Conservation (phyloP, 2,113 vertebrate species). For the Morone saxatilis region DNA sequence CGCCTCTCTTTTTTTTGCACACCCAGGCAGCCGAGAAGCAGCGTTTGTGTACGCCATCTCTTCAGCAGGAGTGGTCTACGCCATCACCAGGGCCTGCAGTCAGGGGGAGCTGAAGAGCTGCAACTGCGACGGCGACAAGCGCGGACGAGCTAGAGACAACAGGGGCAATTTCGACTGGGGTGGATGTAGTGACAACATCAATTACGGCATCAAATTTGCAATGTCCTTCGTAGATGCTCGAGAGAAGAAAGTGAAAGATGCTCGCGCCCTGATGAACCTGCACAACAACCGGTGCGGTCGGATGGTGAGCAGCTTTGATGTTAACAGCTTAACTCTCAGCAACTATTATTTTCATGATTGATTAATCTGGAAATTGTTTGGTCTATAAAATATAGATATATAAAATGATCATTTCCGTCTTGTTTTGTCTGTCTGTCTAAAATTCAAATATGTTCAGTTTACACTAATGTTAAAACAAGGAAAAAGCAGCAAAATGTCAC, state of each 20-base stretch:
- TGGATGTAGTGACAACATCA: slow-evolving; percentile 98
- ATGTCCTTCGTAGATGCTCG: slow-evolving; percentile 96
- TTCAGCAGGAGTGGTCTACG: slow-evolving; percentile 96
- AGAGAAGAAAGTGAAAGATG: slow-evolving; percentile 95
- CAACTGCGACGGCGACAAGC: slow-evolving; percentile 91
- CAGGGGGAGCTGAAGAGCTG: slow-evolving; percentile 96
- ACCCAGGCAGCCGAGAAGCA: slow-evolving; percentile 94
- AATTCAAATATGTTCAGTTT: too few relatives aligned
- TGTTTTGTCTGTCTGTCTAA: too few relatives aligned
- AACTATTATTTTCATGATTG: too few relatives aligned
- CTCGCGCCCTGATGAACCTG: slow-evolving; percentile 95
- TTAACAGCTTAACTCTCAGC: background rate
- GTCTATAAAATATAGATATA: too few relatives aligned
- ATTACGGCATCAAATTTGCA: slow-evolving; percentile 95
- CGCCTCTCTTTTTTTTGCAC: background rate
- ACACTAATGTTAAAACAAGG: too few relatives aligned
- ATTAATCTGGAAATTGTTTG: too few relatives aligned
- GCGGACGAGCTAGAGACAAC: slow-evolving; percentile 89
- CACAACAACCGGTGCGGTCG: slow-evolving; percentile 98
- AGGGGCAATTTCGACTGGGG: slow-evolving; percentile 96
- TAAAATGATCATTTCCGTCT: too few relatives aligned
- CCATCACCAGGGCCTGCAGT: slow-evolving; percentile 96
- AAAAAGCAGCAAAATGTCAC: too few relatives aligned
- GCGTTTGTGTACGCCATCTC: slow-evolving; percentile 99
- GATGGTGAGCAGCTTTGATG: slow-evolving; percentile 87